phyloP scores from a whole-genome alignment of 2,113 vertebrate species.

The Bombycilla garrulus region DNA sequence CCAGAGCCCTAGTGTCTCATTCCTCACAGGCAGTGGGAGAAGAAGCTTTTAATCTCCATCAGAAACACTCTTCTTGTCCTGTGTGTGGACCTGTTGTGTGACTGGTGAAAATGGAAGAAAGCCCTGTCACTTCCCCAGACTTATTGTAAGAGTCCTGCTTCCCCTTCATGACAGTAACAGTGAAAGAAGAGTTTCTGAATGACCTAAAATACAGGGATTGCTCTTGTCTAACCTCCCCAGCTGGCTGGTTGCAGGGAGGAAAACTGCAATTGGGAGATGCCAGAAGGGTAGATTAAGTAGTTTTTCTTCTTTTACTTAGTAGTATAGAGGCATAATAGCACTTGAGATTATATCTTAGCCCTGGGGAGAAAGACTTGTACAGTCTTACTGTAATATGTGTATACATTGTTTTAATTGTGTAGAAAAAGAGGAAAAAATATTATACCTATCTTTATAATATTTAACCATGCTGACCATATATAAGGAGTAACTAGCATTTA shows the following conservation, averaged over 20 bases:
- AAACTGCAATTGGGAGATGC: neutral
- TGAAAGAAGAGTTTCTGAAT: neutral
- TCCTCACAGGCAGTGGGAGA: neutral
- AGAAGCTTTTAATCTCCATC: neutral
- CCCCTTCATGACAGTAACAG: neutral
- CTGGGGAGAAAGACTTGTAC: neutral
- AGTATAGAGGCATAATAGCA: neutral
- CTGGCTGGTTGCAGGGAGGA: neutral
- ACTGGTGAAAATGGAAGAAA: neutral
- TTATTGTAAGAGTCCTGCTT: neutral
- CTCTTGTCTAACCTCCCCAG: neutral
- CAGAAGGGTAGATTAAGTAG: neutral
- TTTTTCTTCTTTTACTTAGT: neutral
- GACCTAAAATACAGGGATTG: neutral
- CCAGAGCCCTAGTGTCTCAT: neutral
- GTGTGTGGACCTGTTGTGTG: neutral
- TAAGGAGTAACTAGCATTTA: neutral
- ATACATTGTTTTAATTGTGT: neutral
- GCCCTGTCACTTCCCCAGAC: neutral
- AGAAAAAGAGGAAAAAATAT: neutral
- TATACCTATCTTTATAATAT: neutral
- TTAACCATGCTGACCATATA: neutral
- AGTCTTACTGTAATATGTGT: neutral
- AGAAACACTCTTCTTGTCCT: neutral
- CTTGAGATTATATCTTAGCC: neutral